phyloP scores from a whole-genome alignment of 2,113 vertebrate species.

The Peromyscus californicus region DNA sequence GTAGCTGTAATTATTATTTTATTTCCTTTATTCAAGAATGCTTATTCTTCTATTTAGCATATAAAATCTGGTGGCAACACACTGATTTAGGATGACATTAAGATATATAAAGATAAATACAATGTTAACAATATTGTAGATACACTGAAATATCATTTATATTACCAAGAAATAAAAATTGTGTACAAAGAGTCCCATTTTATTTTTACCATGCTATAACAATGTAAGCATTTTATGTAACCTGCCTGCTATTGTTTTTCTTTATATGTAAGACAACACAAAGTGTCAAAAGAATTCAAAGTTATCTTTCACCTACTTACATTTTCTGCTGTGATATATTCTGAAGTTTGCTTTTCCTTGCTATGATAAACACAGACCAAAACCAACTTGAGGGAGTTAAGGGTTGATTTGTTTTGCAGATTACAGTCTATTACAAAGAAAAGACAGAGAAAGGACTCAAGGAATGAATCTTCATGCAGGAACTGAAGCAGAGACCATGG shows the following conservation, averaged over 20 bases:
- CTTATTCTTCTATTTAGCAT: constrained; percentile 88
- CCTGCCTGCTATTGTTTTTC: constrained; percentile 63
- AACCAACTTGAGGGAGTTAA: not conserved
- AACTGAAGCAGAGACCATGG: too few species aligned
- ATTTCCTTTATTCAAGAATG: constrained; percentile 91
- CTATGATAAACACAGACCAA: not conserved
- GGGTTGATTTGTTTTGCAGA: not conserved
- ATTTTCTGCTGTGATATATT: not conserved
- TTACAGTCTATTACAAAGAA: too few species aligned
- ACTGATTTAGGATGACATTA: constrained; percentile 93
- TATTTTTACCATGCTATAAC: constrained; percentile 94
- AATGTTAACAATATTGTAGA: constrained; percentile 95
- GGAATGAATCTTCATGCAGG: not conserved
- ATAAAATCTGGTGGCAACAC: constrained; percentile 93
- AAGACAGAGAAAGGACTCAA: not conserved
- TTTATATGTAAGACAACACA: not conserved
- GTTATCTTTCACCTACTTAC: not conserved
- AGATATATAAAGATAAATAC: constrained; percentile 93
- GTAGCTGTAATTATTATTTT: constrained; percentile 90
- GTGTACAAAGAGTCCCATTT: constrained; percentile 95
- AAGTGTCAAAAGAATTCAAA: not conserved
- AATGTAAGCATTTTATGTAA: constrained; percentile 95
- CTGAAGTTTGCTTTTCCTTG: not conserved
- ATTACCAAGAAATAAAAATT: constrained; percentile 94
- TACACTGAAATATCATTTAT: constrained; percentile 95